Conservation (phyloP, 2,797 vertebrate genomes). For the Tamandua tetradactyla region DNA sequence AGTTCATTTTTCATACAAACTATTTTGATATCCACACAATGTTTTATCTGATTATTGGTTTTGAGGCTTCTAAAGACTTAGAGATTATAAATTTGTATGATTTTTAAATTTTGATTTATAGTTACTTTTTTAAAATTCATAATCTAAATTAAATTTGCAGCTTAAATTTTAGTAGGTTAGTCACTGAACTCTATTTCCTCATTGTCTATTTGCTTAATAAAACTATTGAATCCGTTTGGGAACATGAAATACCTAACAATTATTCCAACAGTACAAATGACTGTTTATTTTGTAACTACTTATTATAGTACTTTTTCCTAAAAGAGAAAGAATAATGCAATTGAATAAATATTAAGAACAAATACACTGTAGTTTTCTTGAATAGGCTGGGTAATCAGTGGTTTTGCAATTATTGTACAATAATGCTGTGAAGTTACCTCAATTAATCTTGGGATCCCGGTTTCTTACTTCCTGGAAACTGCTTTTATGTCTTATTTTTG, state of each 20-base stretch:
- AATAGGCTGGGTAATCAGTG: neutral
- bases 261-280: neutral
- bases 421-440: neutral
- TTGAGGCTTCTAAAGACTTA: slow-evolving; percentile 31
- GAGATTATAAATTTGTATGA: neutral
- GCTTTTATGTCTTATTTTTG: neutral
- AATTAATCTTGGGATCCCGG: neutral
- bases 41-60: slow-evolving; percentile 9
- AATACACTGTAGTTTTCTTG: neutral
- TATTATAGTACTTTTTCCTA: neutral
- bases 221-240: slow-evolving; percentile 2
- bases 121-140: neutral
- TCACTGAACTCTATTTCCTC: slow-evolving; percentile 30
- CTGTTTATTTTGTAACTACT: slow-evolving; percentile 20
- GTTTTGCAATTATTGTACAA: neutral
- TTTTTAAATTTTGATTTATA: neutral
- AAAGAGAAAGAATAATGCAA: neutral
- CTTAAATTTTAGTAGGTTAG: neutral
- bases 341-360: slow-evolving; percentile 22
- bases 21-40: neutral
- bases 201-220: neutral
- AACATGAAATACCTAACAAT: neutral
- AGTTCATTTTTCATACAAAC: neutral
- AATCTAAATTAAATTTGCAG: neutral
- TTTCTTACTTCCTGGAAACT: slow-evolving; percentile 5